phyloP scores from a whole-genome alignment of 2,797 vertebrate species.

The Chelon auratus region DNA sequence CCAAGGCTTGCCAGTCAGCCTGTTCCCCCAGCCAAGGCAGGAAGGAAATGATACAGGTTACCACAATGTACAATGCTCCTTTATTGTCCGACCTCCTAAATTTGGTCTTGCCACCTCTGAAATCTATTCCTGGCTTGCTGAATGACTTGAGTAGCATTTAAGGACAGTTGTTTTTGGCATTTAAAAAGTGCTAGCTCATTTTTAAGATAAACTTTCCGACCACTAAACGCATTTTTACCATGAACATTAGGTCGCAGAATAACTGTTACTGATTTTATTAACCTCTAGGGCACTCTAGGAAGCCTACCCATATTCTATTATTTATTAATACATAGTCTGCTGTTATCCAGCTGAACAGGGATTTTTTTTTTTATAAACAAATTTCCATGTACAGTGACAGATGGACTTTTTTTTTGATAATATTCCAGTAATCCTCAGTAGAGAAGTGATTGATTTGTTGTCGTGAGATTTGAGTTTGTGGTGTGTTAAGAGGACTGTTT shows the following conservation, averaged over 20 bases:
- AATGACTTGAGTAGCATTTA: conserved; percentile 15
- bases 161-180: conserved; percentile 41
- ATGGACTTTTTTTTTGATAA: conserved; percentile 52
- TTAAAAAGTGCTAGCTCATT: conserved; percentile 10
- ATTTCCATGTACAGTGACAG: conserved; percentile 51
- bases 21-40: conserved; percentile 52
- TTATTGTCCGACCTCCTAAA: conserved; percentile 52
- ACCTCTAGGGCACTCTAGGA: conserved; percentile 15
- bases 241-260: conserved; percentile 6
- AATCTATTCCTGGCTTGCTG: conserved; percentile 47
- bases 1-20: conserved; percentile 55
- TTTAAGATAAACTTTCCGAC: conserved; percentile 6
- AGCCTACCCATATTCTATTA: not conserved
- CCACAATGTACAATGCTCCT: conserved; percentile 51
- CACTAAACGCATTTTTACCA: conserved; percentile 14
- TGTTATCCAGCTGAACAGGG: conserved; percentile 31
- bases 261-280: conserved; percentile 11
- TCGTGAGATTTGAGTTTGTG: conserved; percentile 52
- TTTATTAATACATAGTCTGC: conserved; percentile 38
- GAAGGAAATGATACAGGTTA: conserved; percentile 69
- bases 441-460: conserved; percentile 60
- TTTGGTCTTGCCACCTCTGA: conserved; percentile 45
- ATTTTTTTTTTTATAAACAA: conserved; percentile 26
- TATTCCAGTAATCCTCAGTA: conserved; percentile 50
- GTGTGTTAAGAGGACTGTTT: conserved; percentile 10